Evolutionary conservation across 2,888 invertebrate genomes (phyloP).

Genomic region (Apoda limacodes): DNA sequence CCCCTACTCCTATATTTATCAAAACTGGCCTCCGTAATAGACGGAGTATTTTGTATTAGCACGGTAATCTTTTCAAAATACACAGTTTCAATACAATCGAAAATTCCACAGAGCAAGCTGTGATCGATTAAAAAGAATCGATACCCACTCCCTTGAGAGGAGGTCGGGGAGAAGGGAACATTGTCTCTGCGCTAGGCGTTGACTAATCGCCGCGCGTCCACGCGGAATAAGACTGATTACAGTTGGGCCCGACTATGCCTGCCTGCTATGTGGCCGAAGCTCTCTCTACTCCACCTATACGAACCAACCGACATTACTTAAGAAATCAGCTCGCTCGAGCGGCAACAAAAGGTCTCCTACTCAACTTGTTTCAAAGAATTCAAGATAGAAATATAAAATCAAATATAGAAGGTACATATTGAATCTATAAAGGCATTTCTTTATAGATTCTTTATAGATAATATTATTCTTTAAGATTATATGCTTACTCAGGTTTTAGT

Average conservation of each 20-base stretch:
- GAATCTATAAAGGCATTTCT: too few species aligned
- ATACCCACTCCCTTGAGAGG: slow-evolving; percentile 44
- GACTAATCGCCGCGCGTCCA: slow-evolving; percentile 67
- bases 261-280: slow-evolving; percentile 48
- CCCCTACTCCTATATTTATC: too few species aligned
- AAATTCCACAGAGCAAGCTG: slow-evolving; percentile 39
- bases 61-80: slow-evolving; percentile 24
- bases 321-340: slow-evolving; percentile 63
- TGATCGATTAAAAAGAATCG: slow-evolving; percentile 63
- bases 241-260: slow-evolving; percentile 58
- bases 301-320: slow-evolving; percentile 65
- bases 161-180: slow-evolving; percentile 49
- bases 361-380: too few species aligned
- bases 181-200: slow-evolving; percentile 67
- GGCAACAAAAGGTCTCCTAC: slow-evolving; percentile 61
- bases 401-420: too few species aligned
- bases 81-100: slow-evolving; percentile 39
- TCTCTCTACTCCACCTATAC: slow-evolving; percentile 57
- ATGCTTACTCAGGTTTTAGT: too few species aligned
- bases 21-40: too few species aligned
- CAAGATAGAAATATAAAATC: too few species aligned
- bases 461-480: too few species aligned
- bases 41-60: too few species aligned
- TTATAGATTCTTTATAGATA: too few species aligned
- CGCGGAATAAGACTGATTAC: slow-evolving; percentile 69